Percentiles rank a stretch among this genome's conserved stretches.
phyloP scores from a whole-genome alignment of 2,888 invertebrate species.

The Dysmachus trigonus region DNA sequence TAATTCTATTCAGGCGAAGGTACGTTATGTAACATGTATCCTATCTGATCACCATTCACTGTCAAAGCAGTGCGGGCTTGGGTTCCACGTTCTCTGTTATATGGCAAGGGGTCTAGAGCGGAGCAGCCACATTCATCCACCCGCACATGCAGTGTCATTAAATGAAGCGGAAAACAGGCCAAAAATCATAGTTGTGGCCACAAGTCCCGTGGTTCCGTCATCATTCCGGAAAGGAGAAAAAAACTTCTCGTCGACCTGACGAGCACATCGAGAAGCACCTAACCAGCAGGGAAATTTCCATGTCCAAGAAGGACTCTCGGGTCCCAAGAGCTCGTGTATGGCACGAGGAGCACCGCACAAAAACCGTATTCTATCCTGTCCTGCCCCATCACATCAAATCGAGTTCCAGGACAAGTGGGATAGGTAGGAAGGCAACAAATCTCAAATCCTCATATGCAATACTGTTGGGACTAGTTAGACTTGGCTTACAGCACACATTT shows the following conservation, averaged over 20 bases:
- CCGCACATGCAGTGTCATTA: constrained; percentile 24
- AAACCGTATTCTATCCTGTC: neutral
- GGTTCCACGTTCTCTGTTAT: neutral
- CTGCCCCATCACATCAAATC: neutral
- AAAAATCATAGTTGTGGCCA: constrained; percentile 41
- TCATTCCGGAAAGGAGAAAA: constrained; percentile 18
- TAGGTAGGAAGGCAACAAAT: constrained; percentile 2
- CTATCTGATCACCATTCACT: constrained; percentile 13
- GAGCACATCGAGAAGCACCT: neutral
- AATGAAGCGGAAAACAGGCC: constrained; percentile 35
- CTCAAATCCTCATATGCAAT: constrained; percentile 27
- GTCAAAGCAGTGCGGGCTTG: neutral
- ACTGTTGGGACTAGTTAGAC: neutral
- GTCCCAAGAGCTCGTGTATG: neutral
- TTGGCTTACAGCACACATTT: constrained; percentile 25
- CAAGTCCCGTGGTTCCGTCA: constrained; percentile 37
- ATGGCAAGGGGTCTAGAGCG: neutral
- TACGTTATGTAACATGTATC: constrained; percentile 9
- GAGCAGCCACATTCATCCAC: neutral
- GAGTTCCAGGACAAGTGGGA: neutral
- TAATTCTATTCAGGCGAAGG: constrained; percentile 1
- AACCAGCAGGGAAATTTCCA: constrained; percentile 16
- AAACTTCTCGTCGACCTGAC: neutral
- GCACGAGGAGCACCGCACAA: neutral
- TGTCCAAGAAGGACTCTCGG: constrained; percentile 30